Evolutionary conservation across 2,113 vertebrate species (phyloP), one percentile per base, ranked within the genome.

Genomic region (Ameiurus melas): DNA sequence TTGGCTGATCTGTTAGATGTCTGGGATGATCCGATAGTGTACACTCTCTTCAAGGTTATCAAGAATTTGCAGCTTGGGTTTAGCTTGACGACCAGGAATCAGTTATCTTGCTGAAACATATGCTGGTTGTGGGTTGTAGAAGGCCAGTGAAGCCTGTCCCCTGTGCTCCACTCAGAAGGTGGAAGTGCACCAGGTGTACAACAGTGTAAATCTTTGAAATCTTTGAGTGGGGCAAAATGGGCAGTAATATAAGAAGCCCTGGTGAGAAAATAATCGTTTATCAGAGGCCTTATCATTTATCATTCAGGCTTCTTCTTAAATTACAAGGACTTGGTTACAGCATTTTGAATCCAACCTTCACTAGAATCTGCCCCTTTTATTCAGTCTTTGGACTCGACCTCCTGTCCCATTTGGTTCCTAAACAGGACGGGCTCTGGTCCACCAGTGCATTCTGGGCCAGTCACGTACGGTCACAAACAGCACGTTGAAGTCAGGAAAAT

Each of bases 1-100:
- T 62, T 83, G 80, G 57, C 80, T 62, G 80, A 83, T 62, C 80
- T 83, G 58, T 57, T 83, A 83, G 80, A 83, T 43, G 57, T 83
- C 80, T 83, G 80, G 57, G 80, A 83, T 62, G 57, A 83, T 83
- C 57, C 80, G 80, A 83, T 83, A 83, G n/a, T 25, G 57, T 83
- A 62, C 57, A 43, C 80, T 14, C 80, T 60, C 80, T 62, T 83
- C 57, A 62, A 62, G 57, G 80, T 83, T 83, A 83, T 83, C 80
- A 62, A 13, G 57, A 27, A 25, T 60, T 39, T 62, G 80, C 80
- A 83, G 80, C 80, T 83, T 83, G 80, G 16, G 33, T 16, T 83
- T 25, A 62, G 57, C 80, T 27, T 39, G 14, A 83, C 62, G 22
- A 14, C 80, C 57, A 60, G 60, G 80, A 62, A 62, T 62, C 80